Evolutionary conservation across 2,113 vertebrate species (phyloP), one percentile per base, ranked within the genome.

Genomic region (Vombatus ursinus): DNA sequence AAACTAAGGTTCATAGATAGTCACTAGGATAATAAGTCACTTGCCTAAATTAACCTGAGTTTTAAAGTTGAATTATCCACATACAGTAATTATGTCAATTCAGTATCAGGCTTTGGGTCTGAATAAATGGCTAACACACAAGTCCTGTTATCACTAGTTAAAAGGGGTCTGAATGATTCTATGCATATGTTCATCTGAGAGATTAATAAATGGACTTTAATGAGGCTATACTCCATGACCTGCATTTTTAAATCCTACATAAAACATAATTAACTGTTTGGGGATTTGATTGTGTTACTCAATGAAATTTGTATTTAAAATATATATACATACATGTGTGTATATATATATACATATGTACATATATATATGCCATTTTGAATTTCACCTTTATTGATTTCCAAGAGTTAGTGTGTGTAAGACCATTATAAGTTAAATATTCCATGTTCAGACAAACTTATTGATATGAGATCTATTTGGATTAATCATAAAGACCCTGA

Each of bases 1-100:
- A 84, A 84, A 23, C 16, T 84, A 7, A 44, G 68, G 68, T 14
- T 68, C 12, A 68, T 44, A 77, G 8, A 94, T 50, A 94, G 54
- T 57, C 11, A 94, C 90, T 91, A 95, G 84, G 44, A 95, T 96
- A 95, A 96, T 61, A 50, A 48, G 8, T 50, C 3, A 68, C 92
- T 95, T 14, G 12, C 4, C 6, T 94, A 47, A 94, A 84, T 96
- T 92, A 95, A 61, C 10, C 91, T 94, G 52, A 6, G 68, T 50
- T n/a, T 93, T 31, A 92, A 94, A 91, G 28, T 91, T 31, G 57
- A 94, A 57, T 95, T 90, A 95, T 1, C 91, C n/a, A 89, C 48
- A 52, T 24, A 90, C 92, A 57, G 1, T 37, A 95, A 92, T 93
- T 91, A 77, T n/a, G 91, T 1, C 54, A 95, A 92, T 50, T 91